phyloP scores from a whole-genome alignment of 2,113 vertebrate genomes.

The Sigmodon hispidus region DNA sequence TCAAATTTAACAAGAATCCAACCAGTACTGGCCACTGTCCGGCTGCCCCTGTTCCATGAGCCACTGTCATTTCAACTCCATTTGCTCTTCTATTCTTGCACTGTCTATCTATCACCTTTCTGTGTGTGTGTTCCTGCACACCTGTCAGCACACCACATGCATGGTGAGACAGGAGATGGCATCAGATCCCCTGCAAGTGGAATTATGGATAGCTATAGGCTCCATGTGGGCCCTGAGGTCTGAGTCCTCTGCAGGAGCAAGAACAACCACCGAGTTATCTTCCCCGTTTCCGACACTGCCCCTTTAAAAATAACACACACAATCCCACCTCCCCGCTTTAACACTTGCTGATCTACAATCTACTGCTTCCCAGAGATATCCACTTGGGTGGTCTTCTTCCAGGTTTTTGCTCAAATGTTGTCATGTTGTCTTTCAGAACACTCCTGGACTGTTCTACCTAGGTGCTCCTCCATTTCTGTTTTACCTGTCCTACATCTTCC shows the following conservation, averaged over 20 bases:
- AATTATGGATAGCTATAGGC: not conserved
- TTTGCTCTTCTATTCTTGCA: not conserved
- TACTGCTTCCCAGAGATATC: not conserved
- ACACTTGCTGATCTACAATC: not conserved
- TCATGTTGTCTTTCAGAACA: not conserved
- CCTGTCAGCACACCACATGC: not conserved
- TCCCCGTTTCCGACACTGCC: not conserved
- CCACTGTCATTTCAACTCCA: not conserved
- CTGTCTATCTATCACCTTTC: not conserved
- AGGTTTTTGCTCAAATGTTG: not conserved
- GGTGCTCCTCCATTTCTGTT: not conserved
- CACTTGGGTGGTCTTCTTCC: not conserved
- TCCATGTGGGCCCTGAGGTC: not conserved
- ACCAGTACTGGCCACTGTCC: not conserved
- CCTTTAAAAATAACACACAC: not conserved
- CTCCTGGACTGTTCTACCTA: not conserved
- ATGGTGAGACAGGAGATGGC: not conserved
- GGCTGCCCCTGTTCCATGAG: not conserved
- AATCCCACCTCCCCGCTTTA: not conserved
- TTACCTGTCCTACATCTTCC: not conserved
- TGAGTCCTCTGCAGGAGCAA: not conserved
- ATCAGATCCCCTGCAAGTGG: not conserved
- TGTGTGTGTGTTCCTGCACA: not conserved
- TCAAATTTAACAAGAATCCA: conserved; percentile 25
- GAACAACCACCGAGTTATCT: not conserved